phyloP scores from a whole-genome alignment of 2,113 vertebrate species.

The Lycaon pictus region DNA sequence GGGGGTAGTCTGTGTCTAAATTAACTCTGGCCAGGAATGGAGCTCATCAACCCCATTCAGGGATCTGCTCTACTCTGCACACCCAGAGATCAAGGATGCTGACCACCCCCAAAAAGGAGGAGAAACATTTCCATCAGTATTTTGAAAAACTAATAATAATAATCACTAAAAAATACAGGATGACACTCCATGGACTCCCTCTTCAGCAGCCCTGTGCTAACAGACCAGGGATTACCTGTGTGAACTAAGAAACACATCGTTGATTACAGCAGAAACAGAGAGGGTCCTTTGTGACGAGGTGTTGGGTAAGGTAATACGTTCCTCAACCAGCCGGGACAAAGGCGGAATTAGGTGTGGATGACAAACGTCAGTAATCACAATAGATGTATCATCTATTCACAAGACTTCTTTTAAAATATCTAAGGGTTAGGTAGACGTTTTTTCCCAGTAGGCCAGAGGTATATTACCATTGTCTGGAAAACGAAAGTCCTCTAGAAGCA shows the following conservation, averaged over 20 bases:
- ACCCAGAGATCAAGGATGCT: conserved; percentile 56
- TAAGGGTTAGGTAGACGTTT: neutral
- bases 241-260: neutral
- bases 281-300: fast-evolving
- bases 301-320: neutral
- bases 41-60: conserved; percentile 88
- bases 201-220: conserved; percentile 14
- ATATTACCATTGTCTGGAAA: neutral
- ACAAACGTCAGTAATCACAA: too few relatives aligned
- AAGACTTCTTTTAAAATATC: neutral
- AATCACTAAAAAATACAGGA: conserved; percentile 58
- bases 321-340: neutral
- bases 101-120: neutral
- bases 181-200: neutral
- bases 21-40: conserved; percentile 90
- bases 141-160: conserved; percentile 25
- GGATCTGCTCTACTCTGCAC: conserved; percentile 66
- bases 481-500: neutral
- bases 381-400: fast-evolving
- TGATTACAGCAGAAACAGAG: neutral
- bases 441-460: neutral
- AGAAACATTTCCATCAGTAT: neutral
- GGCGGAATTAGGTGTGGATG: neutral
- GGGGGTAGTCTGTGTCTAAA: conserved; percentile 88
- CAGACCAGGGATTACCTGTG: neutral